Evolutionary conservation across 2,797 vertebrate species (phyloP).

Genomic region (Streptopelia turtur): DNA sequence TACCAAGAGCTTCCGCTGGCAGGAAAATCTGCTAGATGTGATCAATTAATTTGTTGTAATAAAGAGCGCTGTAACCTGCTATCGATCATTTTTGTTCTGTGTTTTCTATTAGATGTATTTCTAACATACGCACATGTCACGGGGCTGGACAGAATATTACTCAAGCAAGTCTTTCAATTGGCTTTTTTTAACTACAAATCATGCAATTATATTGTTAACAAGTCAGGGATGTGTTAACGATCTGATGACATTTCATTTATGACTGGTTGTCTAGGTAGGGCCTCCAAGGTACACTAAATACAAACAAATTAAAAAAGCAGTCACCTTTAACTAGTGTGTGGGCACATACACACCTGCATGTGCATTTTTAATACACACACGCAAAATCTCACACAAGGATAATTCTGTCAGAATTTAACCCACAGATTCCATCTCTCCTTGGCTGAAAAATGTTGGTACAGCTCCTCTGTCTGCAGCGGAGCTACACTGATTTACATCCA

Average conservation of each 20-base stretch:
- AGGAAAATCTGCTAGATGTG: conserved; percentile 41
- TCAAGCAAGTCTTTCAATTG: background rate
- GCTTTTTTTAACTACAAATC: conserved; percentile 27
- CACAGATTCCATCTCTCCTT: background rate
- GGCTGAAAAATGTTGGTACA: background rate
- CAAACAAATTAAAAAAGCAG: background rate
- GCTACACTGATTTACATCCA: background rate
- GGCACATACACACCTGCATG: background rate
- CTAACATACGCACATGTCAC: background rate
- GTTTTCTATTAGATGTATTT: conserved; percentile 11
- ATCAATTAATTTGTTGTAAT: conserved; percentile 59
- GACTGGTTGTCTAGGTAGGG: background rate
- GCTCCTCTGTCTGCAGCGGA: background rate
- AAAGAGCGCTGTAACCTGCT: conserved; percentile 35
- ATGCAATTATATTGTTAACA: background rate
- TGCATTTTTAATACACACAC: background rate
- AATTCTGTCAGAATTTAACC: background rate
- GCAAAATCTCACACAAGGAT: background rate
- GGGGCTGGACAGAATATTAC: background rate
- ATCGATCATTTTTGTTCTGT: conserved; percentile 29
- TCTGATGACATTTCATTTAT: conserved; percentile 13
- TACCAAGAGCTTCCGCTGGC: background rate
- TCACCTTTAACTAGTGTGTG: background rate
- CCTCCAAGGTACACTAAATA: background rate
- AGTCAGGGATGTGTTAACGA: rapidly evolving